phyloP scores from a whole-genome alignment of 92 coral and sea anemone genomes.

The Phymanthus crucifer region DNA sequence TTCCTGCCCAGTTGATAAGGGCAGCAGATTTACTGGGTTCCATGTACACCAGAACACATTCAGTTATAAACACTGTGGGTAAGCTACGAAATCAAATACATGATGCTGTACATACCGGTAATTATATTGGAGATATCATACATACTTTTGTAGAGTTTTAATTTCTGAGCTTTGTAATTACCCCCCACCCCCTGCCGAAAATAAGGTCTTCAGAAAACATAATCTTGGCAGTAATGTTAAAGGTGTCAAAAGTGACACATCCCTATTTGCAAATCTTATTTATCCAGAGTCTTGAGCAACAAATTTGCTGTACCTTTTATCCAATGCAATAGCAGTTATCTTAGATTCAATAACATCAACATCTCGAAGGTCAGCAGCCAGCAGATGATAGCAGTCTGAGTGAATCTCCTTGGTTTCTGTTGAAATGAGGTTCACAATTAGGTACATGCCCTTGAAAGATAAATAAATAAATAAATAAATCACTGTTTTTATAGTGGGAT shows the following conservation, averaged over 20 bases:
- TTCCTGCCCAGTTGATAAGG: constrained; percentile 86
- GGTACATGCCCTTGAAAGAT: too few species aligned
- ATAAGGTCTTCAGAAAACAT: too few species aligned
- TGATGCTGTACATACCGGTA: neutral
- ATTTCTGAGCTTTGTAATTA: too few species aligned
- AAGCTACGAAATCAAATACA: constrained; percentile 53
- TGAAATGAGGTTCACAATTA: neutral
- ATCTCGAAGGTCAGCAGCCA: constrained; percentile 81
- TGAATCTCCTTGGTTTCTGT: constrained; percentile 76
- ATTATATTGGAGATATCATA: neutral
- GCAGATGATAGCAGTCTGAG: constrained; percentile 77
- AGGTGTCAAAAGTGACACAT: too few species aligned
- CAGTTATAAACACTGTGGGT: constrained; percentile 90
- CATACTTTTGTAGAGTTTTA: too few species aligned
- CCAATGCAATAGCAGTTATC: constrained; percentile 68
- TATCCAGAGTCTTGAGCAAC: too few species aligned
- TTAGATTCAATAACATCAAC: constrained; percentile 54
- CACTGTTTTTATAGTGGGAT: too few species aligned
- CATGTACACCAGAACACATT: constrained; percentile 93
- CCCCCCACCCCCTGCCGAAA: too few species aligned
- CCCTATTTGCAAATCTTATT: too few species aligned
- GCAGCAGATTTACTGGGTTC: constrained; percentile 76
- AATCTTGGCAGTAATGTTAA: too few species aligned
- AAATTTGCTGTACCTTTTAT: constrained; percentile 76
- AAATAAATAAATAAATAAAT: too few species aligned